Evolutionary conservation across 2,888 invertebrate genomes (phyloP).

Genomic region (Yponomeuta plumbellus): DNA sequence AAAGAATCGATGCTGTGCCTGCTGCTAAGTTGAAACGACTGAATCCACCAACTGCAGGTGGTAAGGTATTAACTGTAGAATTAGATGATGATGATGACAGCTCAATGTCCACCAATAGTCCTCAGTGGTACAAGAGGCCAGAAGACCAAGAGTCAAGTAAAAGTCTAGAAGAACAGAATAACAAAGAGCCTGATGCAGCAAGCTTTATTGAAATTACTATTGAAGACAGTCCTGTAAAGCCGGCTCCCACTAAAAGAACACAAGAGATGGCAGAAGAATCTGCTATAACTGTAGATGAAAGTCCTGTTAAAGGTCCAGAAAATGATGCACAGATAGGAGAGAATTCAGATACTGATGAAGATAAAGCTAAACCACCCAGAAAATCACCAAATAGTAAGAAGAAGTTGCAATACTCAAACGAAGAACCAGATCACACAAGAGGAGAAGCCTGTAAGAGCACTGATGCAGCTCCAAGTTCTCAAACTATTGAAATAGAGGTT

Average conservation of each 20-base stretch:
- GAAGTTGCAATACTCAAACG: constrained; percentile 51
- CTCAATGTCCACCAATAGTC: constrained; percentile 32
- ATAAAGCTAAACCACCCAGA: constrained; percentile 26
- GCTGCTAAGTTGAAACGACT: constrained; percentile 32
- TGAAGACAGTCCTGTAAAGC: constrained; percentile 64
- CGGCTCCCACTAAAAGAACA: constrained; percentile 33
- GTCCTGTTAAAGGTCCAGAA: constrained; percentile 44
- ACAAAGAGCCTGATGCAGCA: constrained; percentile 47
- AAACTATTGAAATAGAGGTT: constrained; percentile 46
- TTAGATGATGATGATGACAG: constrained; percentile 63
- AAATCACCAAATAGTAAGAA: constrained; percentile 53
- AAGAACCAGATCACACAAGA: constrained; percentile 23
- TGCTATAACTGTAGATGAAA: constrained; percentile 63
- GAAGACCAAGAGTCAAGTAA: constrained; percentile 39
- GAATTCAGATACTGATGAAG: constrained; percentile 32
- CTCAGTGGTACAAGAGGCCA: constrained; percentile 64
- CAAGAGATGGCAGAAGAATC: constrained; percentile 41
- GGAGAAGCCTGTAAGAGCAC: constrained; percentile 18
- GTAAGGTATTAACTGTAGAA: constrained; percentile 48
- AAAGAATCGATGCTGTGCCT: constrained; percentile 27
- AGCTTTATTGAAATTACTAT: constrained; percentile 61
- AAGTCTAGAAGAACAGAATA: constrained; percentile 41
- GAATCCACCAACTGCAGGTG: constrained; percentile 28
- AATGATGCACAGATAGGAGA: constrained; percentile 25
- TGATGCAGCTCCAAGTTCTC: neutral